Conservation (phyloP, 2,113 vertebrate genomes). For the Scopus umbretta region DNA sequence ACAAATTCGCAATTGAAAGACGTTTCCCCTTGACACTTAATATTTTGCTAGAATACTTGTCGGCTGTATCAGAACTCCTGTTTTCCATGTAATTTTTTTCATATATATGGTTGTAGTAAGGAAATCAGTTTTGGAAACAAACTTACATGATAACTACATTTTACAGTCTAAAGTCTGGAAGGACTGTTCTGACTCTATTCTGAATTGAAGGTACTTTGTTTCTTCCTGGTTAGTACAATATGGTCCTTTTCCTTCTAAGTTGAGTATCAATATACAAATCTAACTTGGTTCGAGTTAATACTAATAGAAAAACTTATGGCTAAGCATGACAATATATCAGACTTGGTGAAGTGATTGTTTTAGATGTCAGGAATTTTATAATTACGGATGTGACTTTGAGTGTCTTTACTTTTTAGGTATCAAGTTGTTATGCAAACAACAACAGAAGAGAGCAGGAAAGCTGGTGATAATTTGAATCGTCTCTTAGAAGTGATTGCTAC, state of each 20-base stretch:
- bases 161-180: background rate
- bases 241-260: background rate
- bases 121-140: background rate
- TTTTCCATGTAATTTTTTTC: background rate
- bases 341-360: background rate
- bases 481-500: constrained; percentile 69
- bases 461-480: constrained; percentile 66
- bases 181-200: background rate
- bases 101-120: background rate
- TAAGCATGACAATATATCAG: background rate
- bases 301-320: background rate
- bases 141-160: background rate
- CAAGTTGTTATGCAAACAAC: constrained; percentile 72
- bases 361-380: background rate
- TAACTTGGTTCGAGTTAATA: background rate
- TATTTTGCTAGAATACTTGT: background rate
- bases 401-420: constrained; percentile 54
- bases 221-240: background rate
- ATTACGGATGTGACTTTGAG: fast-evolving
- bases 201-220: background rate
- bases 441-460: constrained; percentile 74
- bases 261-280: background rate
- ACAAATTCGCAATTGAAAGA: background rate
- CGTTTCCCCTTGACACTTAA: background rate
- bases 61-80: background rate